Evolutionary conservation across 2,797 vertebrate genomes (phyloP), one percentile per base, ranked within the genome.

Genomic region (Myripristis jacobus): DNA sequence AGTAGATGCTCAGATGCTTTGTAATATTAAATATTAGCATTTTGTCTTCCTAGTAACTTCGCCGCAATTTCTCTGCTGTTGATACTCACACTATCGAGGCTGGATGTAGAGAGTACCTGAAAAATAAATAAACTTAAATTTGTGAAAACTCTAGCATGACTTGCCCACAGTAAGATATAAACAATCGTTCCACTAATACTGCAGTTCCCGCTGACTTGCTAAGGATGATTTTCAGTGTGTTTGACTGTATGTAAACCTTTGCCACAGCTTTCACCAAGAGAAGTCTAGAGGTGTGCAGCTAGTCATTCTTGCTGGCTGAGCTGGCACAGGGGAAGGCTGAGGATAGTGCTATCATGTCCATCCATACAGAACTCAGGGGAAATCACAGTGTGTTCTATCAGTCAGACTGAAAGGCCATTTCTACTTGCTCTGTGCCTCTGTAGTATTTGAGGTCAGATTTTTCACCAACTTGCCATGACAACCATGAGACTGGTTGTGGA

Each of bases 361-460:
- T 81, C 80, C 84, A 83, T 83, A 78, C 81, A 81, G 60, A 86
- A 81, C 87, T 84, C 82, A 43, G 72, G 87, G 87, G 87, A 88
- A 86, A 88, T 88, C 86, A 86, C 77, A 75, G 79, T 77, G 78
- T 82, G 74, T 84, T 86, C 84, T 82, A 81, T 88, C 81, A 82
- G 81, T 88, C 87, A 86, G 83, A 83, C 70, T 77, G 80, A 87
- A 80, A 73, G 83, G 83, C 80, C 72, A 80, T 83, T 83, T 87
- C 81, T 70, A 83, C 83, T 80, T 85, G 85, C 83, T 82, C 80
- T 75, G 80, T 53, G 73, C 65, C 85, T 80, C 68, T n/a, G 69
- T 66, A 68, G 75, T 73, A 70, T 81, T 83, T 83, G 79, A 80
- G 78, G 80, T 78, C 72, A 73, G 68, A 78, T 84, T 76, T 87